Percentiles rank a stretch among this genome's conserved stretches.
Evolutionary conservation across 1,140 invertebrate species (phyloP).

Genomic region (Brachionus manjavacas): DNA sequence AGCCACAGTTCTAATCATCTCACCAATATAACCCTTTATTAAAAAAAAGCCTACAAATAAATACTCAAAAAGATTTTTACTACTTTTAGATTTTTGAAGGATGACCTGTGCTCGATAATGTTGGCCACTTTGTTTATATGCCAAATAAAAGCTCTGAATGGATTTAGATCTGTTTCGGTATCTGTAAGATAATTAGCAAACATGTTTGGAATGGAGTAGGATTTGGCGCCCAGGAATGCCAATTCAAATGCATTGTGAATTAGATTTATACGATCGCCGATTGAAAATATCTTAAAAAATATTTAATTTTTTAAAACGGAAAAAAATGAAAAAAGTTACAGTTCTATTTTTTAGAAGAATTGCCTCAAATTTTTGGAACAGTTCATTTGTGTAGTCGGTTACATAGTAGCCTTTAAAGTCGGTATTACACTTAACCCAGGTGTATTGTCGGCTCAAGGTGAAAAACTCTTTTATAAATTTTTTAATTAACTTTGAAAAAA

Average conservation of each 20-base stretch:
- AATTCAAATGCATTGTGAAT: conserved; percentile 23
- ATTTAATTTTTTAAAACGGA: not conserved
- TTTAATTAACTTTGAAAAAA: not conserved
- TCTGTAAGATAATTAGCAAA: conserved; percentile 12
- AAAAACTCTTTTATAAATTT: not conserved
- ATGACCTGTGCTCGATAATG: conserved; percentile 20
- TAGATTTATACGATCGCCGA: conserved; percentile 16
- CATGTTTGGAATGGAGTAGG: not conserved
- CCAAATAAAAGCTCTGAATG: not conserved
- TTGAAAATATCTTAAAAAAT: conserved; percentile 1
- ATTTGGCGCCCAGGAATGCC: conserved; percentile 23
- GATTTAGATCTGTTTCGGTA: not conserved
- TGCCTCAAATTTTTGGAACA: conserved; percentile 7
- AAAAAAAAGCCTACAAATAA: not conserved
- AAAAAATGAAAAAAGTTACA: not conserved
- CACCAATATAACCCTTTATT: not conserved
- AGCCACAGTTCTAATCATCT: not conserved
- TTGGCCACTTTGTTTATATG: conserved; percentile 30
- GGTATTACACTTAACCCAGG: conserved; percentile 37
- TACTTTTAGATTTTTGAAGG: conserved; percentile 5
- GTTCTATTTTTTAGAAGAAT: not conserved
- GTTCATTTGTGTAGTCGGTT: conserved; percentile 28
- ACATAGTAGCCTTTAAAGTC: conserved; percentile 39
- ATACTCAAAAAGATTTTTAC: not conserved
- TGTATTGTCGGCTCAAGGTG: not conserved